phyloP scores from a whole-genome alignment of 2,113 vertebrate genomes.

The Lampris megalopsis region DNA sequence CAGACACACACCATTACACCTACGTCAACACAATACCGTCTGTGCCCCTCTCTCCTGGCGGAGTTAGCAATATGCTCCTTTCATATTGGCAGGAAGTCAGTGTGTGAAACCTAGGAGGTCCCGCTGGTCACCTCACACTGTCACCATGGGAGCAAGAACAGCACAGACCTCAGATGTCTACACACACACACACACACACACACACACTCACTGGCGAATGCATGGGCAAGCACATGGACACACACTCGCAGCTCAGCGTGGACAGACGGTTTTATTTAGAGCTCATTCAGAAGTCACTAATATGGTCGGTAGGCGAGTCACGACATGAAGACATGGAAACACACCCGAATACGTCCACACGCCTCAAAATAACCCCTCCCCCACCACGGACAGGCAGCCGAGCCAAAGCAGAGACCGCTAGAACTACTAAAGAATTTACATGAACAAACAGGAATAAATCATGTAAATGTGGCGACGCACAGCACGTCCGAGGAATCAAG shows the following conservation, averaged over 20 bases:
- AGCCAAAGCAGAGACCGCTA: too few relatives aligned
- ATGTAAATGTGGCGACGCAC: too few relatives aligned
- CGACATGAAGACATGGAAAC: constrained; percentile 39
- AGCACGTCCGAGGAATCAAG: too few relatives aligned
- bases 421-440: too few relatives aligned
- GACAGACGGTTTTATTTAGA: constrained; percentile 63
- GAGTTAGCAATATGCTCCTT: constrained; percentile 57
- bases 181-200: constrained; percentile 34
- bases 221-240: not conserved
- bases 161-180: constrained; percentile 50
- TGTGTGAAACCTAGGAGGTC: constrained; percentile 61
- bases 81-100: constrained; percentile 59
- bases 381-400: too few relatives aligned
- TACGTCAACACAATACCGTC: not conserved
- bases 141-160: constrained; percentile 62
- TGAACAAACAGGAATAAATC: too few relatives aligned
- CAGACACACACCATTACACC: not conserved
- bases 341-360: not conserved
- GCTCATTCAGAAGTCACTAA: constrained; percentile 57
- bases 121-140: constrained; percentile 47
- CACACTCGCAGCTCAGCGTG: constrained; percentile 53
- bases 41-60: constrained; percentile 55
- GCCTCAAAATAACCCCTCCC: not conserved
- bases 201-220: not conserved
- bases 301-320: constrained; percentile 57